Evolutionary conservation across 2,113 vertebrate genomes (phyloP), one percentile per base, ranked within the genome.

Genomic region (Strix aluco): DNA sequence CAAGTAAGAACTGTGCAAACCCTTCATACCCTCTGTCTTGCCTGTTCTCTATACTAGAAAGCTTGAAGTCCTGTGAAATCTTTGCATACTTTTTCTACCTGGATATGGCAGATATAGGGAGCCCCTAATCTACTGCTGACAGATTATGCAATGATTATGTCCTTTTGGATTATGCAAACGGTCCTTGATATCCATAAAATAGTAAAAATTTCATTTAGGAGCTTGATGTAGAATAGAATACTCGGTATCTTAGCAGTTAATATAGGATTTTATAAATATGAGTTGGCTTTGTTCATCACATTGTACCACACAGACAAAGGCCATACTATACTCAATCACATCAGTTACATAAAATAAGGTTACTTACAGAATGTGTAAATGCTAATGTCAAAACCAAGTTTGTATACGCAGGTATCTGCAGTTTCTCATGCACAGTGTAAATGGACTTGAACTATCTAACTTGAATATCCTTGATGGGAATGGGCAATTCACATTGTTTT

Each of bases 111-210:
- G 11, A 34, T 47, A 47, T 0, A 75, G 44, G n/a, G 9, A 61
- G 1, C 0, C 4, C 2, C 4, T 59, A 78, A 40, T 52, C 10
- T 54, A 19, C 23, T 71, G 5, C 9, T 81, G 5, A 34, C 6
- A 61, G 19, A 49, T 42, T 91, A 7, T 26, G n/a, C n/a, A n/a
- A n/a, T n/a, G n/a, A n/a, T n/a, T n/a, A n/a, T 67, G 4, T 81
- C 26, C 2, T 74, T 89, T 74, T 77, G 8, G 29, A 47, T 79
- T 74, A 36, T 70, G 20, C 16, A 86, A 11, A 21, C 8, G 47
- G 29, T 38, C n/a, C 5, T 75, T 59, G 20, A 75, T 63, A 71
- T 21, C 18, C 19, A 25, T 57, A 30, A 67, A 52, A 72, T 51
- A 4, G 6, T 52, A 63, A 58, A 62, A 59, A 36, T 3, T 34